A percentile compares a stretch with the other conserved stretches of the same genome.
Evolutionary conservation across 1,140 invertebrate genomes (phyloP).

Genomic region (Bombus superbus): DNA sequence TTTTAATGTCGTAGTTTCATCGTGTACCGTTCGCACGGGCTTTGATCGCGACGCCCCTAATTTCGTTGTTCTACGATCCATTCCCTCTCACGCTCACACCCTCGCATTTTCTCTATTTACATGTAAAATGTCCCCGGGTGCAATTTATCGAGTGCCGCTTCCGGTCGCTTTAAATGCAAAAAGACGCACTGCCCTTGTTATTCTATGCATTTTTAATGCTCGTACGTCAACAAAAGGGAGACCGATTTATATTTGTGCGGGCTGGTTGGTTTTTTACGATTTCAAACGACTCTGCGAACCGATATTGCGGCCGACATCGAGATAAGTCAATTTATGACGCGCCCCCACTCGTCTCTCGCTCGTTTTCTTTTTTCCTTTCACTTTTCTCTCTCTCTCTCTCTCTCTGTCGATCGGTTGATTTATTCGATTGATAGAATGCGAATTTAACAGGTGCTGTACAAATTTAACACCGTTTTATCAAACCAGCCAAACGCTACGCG

Average conservation of each 20-base stretch:
- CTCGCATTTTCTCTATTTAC: slow-evolving; percentile 26
- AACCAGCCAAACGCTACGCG: neutral
- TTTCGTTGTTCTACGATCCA: slow-evolving; percentile 14
- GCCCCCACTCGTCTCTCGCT: too few species aligned
- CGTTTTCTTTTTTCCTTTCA: neutral
- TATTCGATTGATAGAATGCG: neutral
- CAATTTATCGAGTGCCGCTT: slow-evolving; percentile 36
- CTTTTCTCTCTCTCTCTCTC: too few species aligned
- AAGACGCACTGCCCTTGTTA: slow-evolving; percentile 31
- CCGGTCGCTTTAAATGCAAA: slow-evolving; percentile 33
- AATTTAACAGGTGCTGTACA: slow-evolving; percentile 7
- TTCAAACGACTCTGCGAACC: neutral
- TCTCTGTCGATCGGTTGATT: neutral
- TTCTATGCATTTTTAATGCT: slow-evolving; percentile 48
- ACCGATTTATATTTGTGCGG: slow-evolving; percentile 32
- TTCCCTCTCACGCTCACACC: neutral
- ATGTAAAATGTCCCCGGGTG: slow-evolving; percentile 38
- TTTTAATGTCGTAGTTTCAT: slow-evolving; percentile 31
- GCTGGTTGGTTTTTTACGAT: neutral
- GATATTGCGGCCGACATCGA: neutral
- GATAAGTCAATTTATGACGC: slow-evolving; percentile 33
- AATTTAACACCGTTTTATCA: slow-evolving; percentile 5
- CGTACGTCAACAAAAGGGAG: slow-evolving; percentile 22
- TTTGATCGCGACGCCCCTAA: slow-evolving; percentile 33
- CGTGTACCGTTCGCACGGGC: neutral